Evolutionary conservation across 2,113 vertebrate species (phyloP).

Genomic region (Cinclus cinclus): DNA sequence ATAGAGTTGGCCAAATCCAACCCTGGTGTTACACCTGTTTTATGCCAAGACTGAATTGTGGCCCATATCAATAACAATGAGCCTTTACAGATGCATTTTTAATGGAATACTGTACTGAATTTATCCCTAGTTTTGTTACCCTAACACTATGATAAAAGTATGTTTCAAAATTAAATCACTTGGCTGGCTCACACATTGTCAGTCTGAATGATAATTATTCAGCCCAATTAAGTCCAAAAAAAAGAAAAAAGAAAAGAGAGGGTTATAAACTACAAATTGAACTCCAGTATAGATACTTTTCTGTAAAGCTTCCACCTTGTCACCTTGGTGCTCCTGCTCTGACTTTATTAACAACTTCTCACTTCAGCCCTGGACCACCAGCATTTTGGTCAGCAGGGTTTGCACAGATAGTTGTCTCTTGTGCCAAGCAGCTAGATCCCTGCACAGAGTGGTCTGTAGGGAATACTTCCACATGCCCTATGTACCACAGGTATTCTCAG

Average conservation of each 20-base stretch:
- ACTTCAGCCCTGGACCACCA: neutral
- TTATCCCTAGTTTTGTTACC: conserved; percentile 3
- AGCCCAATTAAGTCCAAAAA: neutral
- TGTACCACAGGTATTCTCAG: neutral
- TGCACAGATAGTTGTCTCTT: neutral
- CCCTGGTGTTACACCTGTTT: neutral
- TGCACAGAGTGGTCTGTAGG: accelerated
- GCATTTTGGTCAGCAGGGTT: neutral
- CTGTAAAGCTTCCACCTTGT: neutral
- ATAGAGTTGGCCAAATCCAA: neutral
- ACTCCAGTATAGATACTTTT: neutral
- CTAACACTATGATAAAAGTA: neutral
- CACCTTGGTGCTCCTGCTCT: neutral
- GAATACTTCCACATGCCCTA: neutral
- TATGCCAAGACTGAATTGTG: neutral
- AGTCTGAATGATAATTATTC: neutral
- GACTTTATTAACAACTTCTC: neutral
- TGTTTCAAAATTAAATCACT: conserved; percentile 8
- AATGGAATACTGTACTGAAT: neutral
- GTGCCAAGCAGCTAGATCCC: neutral
- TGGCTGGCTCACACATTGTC: neutral
- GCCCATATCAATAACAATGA: neutral
- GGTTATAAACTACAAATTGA: neutral
- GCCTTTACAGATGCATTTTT: neutral
- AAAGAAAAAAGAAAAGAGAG: neutral